Base-by-base conservation (phyloP, 2,888 invertebrate species). In the Sinohyriopsis cumingii region DNA sequence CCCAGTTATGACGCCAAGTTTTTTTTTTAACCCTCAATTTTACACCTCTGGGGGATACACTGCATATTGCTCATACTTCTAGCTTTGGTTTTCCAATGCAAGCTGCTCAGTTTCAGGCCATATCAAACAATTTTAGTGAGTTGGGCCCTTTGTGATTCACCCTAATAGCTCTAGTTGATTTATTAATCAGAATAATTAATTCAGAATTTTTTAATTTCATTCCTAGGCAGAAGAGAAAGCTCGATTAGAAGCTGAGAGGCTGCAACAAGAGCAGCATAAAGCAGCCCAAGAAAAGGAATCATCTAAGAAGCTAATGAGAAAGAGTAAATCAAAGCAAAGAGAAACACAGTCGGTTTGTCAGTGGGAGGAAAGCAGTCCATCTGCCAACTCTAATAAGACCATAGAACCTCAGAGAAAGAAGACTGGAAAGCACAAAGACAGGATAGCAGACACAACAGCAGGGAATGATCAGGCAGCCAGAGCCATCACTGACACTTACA, bases 171-270 rank as follows among this genome's bases (percentile, higher is more conserved):
- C 45, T 45, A 45, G 45, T 45, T 45, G 15, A 45, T 45, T 12
- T 12, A 45, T 5, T 45, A 45, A 45, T 45, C 45, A 45, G 45
- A 45, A 45, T 45, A 45, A 33, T 33, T 33, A 33, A 45, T 12
- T 45, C 45, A 45, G 45, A 45, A 45, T 15, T 45, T 15, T 12
- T 45, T 45, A 45, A 5, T 25, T 64, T 64, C 25, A 54, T 59
- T 76, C 72, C 18, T 72, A 85, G 86, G 86, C 85, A 56, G 85
- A 86, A 68, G 86, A 86, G 69, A 84, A 81, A 60, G 85, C 83
- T 1, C 67, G 80, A 64, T 73, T 78, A 55, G 82, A 84, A 68
- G 79, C 80, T n/a, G 77, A 80, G 63, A 69, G 65, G 57, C 53
- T 69, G 55, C 55, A 25, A 28, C 57, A 59, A 33, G 61, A 73